A percentile compares a stretch with the other conserved stretches of the same genome.
Evolutionary conservation across 2,797 vertebrate species (phyloP).

Genomic region (Coilia nasus): DNA sequence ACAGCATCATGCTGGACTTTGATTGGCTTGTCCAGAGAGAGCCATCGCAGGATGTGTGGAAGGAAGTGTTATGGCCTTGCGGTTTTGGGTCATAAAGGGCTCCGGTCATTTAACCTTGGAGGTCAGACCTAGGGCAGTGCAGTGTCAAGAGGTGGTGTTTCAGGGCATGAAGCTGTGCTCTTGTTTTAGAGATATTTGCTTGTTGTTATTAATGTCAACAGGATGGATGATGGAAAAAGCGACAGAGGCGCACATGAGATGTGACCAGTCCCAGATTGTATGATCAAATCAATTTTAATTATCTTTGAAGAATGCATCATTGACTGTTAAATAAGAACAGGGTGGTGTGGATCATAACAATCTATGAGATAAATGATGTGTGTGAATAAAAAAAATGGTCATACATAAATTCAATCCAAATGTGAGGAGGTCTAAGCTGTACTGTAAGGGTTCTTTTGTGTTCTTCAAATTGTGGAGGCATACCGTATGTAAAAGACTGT

Average conservation of each 20-base stretch:
- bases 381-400: background rate
- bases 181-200: background rate
- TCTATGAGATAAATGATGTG: background rate
- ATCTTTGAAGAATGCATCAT: background rate
- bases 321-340: background rate
- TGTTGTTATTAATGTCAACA: background rate
- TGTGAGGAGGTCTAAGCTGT: too few relatives aligned
- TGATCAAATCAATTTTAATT: constrained; percentile 9
- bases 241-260: background rate
- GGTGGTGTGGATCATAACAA: background rate
- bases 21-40: constrained; percentile 31
- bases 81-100: constrained; percentile 11
- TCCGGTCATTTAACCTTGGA: constrained; percentile 1
- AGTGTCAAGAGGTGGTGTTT: constrained; percentile 7
- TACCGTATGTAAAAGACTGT: too few relatives aligned
- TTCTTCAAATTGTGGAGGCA: too few relatives aligned
- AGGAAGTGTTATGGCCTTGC: constrained; percentile 1
- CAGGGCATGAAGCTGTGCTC: background rate
- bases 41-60: background rate
- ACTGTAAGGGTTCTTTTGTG: too few relatives aligned
- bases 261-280: background rate
- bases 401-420: background rate
- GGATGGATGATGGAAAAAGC: background rate
- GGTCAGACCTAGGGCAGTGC: background rate
- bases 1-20: constrained; percentile 38